phyloP scores from a whole-genome alignment of 1,140 invertebrate species.

The Lepidurus apus region DNA sequence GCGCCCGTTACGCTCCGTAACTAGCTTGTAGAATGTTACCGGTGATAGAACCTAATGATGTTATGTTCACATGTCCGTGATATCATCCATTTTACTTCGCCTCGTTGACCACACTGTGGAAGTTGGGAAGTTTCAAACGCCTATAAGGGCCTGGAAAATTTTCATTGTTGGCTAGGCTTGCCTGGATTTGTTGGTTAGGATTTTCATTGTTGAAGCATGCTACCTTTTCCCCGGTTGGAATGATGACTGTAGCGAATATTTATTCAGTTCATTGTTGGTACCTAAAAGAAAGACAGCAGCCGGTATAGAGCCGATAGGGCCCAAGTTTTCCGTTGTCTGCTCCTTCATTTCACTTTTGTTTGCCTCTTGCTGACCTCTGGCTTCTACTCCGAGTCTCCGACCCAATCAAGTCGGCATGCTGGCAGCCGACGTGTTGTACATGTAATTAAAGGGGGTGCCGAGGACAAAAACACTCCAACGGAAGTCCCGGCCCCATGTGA shows the following conservation, averaged over 20 bases:
- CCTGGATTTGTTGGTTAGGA: not conserved
- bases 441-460: not conserved
- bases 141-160: not conserved
- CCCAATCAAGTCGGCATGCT: conserved; percentile 4
- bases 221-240: not conserved
- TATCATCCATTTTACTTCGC: not conserved
- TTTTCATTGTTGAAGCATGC: not conserved
- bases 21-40: not conserved
- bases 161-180: not conserved
- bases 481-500: conserved; percentile 5
- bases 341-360: conserved; percentile 12
- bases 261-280: not conserved
- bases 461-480: not conserved
- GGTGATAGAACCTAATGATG: conserved; percentile 6
- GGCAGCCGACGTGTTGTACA: not conserved
- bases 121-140: not conserved
- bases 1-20: not conserved
- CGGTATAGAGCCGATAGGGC: not conserved
- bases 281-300: not conserved
- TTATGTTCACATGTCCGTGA: conserved; percentile 15
- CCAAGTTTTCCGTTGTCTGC: not conserved
- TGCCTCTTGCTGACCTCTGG: not conserved
- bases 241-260: not conserved
- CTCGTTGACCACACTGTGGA: not conserved
- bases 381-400: not conserved